Percentiles rank a stretch among this genome's conserved stretches.
These are phyloP conservation scores for Coryphaenoides rupestris DNA, from an alignment of 2,113 vertebrate species.

Conservation along the genomic window DNA sequence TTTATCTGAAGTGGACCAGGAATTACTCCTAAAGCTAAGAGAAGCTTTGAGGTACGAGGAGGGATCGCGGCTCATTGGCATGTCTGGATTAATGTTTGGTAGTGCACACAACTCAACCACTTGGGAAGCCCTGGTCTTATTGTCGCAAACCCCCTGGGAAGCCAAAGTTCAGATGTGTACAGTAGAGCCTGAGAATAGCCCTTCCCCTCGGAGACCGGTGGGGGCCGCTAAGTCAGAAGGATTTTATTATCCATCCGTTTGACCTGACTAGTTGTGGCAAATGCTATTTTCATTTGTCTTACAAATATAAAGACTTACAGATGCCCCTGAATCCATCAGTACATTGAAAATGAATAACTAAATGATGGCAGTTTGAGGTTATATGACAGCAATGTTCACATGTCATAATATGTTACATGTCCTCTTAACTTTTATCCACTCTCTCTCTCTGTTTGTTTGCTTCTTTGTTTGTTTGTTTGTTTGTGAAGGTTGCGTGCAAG, in stretches of 20 bases:
- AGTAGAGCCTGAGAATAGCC: conserved; percentile 16
- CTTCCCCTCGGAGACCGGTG: conserved; percentile 12
- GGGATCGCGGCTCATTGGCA: conserved; percentile 52
- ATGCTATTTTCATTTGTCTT: too few species aligned
- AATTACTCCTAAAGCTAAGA: conserved; percentile 74
- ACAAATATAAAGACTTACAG: too few species aligned
- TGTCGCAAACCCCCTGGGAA: conserved; percentile 28
- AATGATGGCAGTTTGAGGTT: too few species aligned
- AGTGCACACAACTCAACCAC: conserved; percentile 16
- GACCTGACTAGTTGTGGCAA: conserved; percentile 12
- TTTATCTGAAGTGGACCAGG: conserved; percentile 78
- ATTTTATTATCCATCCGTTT: conserved; percentile 24
- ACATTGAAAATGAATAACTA: too few species aligned
- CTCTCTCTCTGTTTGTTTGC: conserved; percentile 38
- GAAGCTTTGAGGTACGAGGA: conserved; percentile 66
- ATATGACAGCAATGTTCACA: too few species aligned
- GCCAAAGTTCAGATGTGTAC: conserved; percentile 20
- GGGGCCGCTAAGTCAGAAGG: conserved; percentile 22
- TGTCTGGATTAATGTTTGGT: conserved; percentile 43
- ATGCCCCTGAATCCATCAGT: too few species aligned
- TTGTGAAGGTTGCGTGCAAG: conserved; percentile 82
- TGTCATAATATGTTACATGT: not conserved
- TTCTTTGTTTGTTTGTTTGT: conserved; percentile 35
- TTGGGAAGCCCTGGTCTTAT: conserved; percentile 11
- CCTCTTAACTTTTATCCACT: conserved; percentile 20